A percentile compares a stretch with the other conserved stretches of the same genome.
Evolutionary conservation across 2,797 vertebrate genomes (phyloP).

Genomic region (Brachyrhaphis roseni): DNA sequence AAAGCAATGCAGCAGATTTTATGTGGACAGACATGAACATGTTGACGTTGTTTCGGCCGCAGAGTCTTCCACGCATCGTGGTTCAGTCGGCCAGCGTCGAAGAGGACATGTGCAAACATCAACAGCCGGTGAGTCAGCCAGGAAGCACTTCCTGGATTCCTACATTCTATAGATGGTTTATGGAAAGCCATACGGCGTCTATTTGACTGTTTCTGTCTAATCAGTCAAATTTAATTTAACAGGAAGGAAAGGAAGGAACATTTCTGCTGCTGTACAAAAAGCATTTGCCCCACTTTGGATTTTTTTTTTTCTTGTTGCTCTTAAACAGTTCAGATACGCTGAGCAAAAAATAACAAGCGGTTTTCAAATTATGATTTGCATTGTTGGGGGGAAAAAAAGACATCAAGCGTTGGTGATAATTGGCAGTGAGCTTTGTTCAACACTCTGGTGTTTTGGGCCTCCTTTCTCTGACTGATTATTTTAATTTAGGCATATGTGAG

Average conservation of each 20-base stretch:
- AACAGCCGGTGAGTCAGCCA: conserved; percentile 56
- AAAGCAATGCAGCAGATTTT: neutral
- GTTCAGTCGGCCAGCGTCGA: conserved; percentile 77
- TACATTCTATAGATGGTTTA: neutral
- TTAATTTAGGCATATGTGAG: neutral
- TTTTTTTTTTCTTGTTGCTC: neutral
- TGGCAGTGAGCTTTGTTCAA: neutral
- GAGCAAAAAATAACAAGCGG: neutral
- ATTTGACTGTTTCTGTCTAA: neutral
- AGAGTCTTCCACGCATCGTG: conserved; percentile 71
- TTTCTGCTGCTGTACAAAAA: neutral
- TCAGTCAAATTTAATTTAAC: neutral
- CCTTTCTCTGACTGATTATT: neutral
- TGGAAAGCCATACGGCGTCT: neutral
- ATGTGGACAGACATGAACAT: neutral
- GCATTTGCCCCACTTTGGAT: neutral
- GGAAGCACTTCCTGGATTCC: neutral
- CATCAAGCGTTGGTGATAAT: neutral
- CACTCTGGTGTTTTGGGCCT: neutral
- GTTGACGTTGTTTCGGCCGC: conserved; percentile 2
- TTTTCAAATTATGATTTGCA: neutral
- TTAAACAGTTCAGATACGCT: neutral
- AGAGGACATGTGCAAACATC: conserved; percentile 54
- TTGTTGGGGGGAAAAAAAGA: neutral
- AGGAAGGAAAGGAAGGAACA: too few species aligned